These are phyloP conservation scores for Drosophila parthenogenetica DNA, from an alignment of 2,888 invertebrate genomes.

Conservation along the genomic window DNA sequence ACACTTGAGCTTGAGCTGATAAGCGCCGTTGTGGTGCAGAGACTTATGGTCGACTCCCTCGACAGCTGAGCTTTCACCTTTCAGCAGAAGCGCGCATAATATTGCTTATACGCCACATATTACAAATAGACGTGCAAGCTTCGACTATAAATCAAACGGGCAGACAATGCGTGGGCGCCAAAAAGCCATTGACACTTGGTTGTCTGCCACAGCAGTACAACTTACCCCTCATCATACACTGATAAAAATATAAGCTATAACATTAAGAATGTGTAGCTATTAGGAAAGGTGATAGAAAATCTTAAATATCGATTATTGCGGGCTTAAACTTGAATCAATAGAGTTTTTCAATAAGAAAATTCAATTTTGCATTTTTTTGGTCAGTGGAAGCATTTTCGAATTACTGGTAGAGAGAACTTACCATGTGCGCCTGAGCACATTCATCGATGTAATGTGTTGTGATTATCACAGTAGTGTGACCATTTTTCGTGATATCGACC, in stretches of 20 bases:
- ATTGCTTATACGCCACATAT: slow-evolving; percentile 78
- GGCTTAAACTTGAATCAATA: too few relatives aligned
- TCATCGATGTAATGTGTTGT: slow-evolving; percentile 96
- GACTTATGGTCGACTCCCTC: slow-evolving; percentile 38
- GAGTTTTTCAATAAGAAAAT: too few relatives aligned
- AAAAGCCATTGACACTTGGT: slow-evolving; percentile 72
- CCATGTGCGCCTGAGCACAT: slow-evolving; percentile 92
- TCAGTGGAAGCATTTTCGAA: too few relatives aligned
- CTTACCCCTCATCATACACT: not conserved
- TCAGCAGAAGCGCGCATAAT: slow-evolving; percentile 55
- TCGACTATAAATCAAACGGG: slow-evolving; percentile 70
- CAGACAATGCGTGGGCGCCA: slow-evolving; percentile 75
- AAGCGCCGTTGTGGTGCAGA: slow-evolving; percentile 42
- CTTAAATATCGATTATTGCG: too few relatives aligned
- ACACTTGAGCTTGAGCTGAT: slow-evolving; percentile 66
- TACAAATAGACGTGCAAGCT: slow-evolving; percentile 67
- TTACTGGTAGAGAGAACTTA: slow-evolving; percentile 85
- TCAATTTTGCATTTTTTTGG: too few relatives aligned
- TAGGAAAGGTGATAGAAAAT: too few relatives aligned
- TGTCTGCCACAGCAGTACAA: slow-evolving; percentile 2
- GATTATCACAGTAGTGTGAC: slow-evolving; percentile 92
- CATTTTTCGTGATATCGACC: slow-evolving; percentile 91
- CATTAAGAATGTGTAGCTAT: too few relatives aligned
- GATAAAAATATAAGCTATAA: not conserved
- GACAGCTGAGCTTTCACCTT: slow-evolving; percentile 78